Evolutionary conservation across 2,888 invertebrate species (phyloP).

Genomic region (Muschampia staudingeri): DNA sequence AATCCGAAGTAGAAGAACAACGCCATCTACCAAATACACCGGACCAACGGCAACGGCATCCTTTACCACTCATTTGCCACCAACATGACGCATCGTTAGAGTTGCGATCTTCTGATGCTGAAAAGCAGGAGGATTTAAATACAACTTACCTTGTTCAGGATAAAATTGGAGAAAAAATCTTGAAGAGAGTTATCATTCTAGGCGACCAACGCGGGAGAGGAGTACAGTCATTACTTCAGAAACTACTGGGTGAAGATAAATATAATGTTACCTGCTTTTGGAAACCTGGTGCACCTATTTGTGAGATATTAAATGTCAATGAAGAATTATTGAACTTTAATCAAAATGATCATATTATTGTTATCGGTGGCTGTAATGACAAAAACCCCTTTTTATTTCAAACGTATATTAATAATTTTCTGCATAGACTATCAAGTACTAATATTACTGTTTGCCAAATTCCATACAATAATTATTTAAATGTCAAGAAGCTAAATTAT

Average conservation of each 20-base stretch:
- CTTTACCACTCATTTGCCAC: too few species aligned
- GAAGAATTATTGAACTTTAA: neutral
- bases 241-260: neutral
- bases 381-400: neutral
- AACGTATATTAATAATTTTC: neutral
- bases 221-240: neutral
- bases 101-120: neutral
- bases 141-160: neutral
- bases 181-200: neutral
- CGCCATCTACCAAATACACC: too few species aligned
- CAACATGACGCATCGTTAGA: neutral
- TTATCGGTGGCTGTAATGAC: neutral
- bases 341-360: neutral
- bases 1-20: too few species aligned
- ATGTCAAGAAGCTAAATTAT: constrained; percentile 24
- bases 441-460: constrained; percentile 31
- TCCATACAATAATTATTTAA: constrained; percentile 23
- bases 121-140: neutral
- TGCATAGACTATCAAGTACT: neutral
- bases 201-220: neutral
- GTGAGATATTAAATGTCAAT: neutral
- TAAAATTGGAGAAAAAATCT: neutral
- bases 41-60: too few species aligned
- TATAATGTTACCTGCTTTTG: neutral
- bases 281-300: neutral